Base-by-base conservation (phyloP, 2,888 invertebrate genomes). In the Platycheirus albimanus region DNA sequence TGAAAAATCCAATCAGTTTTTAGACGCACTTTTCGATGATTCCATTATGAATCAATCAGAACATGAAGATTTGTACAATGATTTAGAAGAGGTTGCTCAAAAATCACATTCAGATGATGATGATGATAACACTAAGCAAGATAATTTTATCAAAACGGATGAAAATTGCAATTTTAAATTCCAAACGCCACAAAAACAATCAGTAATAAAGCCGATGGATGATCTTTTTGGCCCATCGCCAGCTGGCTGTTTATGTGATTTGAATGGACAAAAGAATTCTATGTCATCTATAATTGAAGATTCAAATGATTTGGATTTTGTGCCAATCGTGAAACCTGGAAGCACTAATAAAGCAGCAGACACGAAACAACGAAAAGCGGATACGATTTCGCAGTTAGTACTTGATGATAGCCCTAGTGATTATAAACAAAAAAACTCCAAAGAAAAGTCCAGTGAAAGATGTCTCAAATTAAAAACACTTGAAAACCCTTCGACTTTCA, bases 21-120 rank as follows among this genome's bases (percentile, higher is more conserved):
- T 76, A 6, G 80, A 81, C 3, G 80, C 80, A 3, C 19, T 81
- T 3, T 81, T 81, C 15, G 80, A 81, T 24, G 80, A 81, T 33
- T 33, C 76, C 11, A 1, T 20, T 4, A 24, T 66, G n/a, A 71
- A 58, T 19, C 11, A 36, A 51, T 7, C 17, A 17, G 30, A 43
- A 17, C 45, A 33, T 36, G 36, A 20, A 38, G 54, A 79, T 30
- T 0, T 67, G 0, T 19, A 54, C 13, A n/a, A 24, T 15, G 43
- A 69, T 47, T 20, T 64, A 38, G 11, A 20, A 47, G 47, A 6
- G n/a, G 11, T 3, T 0, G 28, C 11, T 0, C 30, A 41, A 10
- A 10, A 20, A 41, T 0, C 15, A 2, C 20, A 51, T 38, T 8
- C 8, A 6, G 0, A 33, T 8, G 8, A 4, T 6, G 7, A 33